These are phyloP conservation scores for Lutraria lutraria DNA, from an alignment of 2,888 invertebrate genomes.

Conservation along the genomic window DNA sequence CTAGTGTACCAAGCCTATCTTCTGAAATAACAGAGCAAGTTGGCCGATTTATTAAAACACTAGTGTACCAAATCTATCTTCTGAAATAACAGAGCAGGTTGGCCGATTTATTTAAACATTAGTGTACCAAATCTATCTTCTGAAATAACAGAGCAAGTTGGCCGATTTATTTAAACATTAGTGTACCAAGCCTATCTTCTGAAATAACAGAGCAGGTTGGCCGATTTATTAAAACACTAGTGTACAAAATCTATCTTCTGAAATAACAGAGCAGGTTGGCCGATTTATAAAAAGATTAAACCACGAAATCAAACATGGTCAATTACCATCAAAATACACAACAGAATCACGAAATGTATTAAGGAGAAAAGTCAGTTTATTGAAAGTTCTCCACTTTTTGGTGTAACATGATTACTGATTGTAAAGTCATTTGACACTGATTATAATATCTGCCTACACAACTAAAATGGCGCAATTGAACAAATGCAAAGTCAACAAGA, in stretches of 20 bases:
- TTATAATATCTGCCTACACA: background rate
- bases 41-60: background rate
- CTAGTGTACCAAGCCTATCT: background rate
- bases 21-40: background rate
- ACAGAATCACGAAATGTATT: background rate
- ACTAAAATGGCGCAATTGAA: background rate
- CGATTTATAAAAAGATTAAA: background rate
- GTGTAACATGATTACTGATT: background rate
- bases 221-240: background rate
- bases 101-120: background rate
- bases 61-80: background rate
- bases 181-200: background rate
- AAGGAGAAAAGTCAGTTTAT: background rate
- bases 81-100: background rate
- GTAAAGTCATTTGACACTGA: background rate
- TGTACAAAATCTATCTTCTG: background rate
- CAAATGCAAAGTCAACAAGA: background rate
- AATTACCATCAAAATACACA: background rate
- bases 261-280: background rate
- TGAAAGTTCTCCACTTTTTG: background rate
- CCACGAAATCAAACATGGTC: background rate
- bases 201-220: too few species aligned
- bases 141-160: too few species aligned
- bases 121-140: background rate
- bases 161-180: background rate